These are phyloP conservation scores for Epinotia brunnichana DNA, from an alignment of 2,888 invertebrate genomes.

Conservation along the genomic window DNA sequence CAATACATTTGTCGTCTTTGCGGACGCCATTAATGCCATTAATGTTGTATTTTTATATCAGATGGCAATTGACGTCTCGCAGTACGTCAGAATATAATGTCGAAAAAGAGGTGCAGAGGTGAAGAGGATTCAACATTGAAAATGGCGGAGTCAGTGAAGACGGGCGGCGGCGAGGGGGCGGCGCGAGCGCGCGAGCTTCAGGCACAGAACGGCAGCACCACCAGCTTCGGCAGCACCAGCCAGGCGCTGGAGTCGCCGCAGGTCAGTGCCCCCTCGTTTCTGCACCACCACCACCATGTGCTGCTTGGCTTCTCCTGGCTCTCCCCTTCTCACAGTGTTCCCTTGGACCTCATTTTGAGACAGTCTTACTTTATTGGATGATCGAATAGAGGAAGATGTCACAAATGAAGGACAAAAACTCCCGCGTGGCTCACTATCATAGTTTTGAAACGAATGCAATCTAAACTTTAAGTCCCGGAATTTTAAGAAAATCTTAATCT, in stretches of 20 bases:
- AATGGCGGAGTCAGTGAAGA: slow-evolving; percentile 53
- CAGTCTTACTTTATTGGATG: no score
- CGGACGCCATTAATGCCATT: neutral
- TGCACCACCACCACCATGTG: neutral
- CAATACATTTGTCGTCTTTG: no score
- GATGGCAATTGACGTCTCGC: slow-evolving; percentile 16
- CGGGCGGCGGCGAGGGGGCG: slow-evolving; percentile 54
- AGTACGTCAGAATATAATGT: slow-evolving; percentile 63
- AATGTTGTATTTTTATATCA: neutral
- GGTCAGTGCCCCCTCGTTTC: slow-evolving; percentile 58
- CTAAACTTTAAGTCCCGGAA: no score
- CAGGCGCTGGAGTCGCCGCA: slow-evolving; percentile 54
- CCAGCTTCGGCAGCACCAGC: slow-evolving; percentile 62
- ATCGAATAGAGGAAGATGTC: no score
- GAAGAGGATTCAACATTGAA: slow-evolving; percentile 71
- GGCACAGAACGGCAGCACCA: slow-evolving; percentile 65
- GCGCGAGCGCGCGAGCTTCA: slow-evolving; percentile 43
- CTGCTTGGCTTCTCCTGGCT: no score
- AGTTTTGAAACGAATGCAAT: no score
- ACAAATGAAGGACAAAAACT: no score
- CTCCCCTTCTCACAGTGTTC: no score
- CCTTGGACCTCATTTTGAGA: no score
- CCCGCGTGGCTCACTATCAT: no score
- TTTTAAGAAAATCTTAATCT: no score
- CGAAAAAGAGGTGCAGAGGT: slow-evolving; percentile 71